Conservation (phyloP, 2,113 vertebrate species). For the Sphaerodactylus townsendi region DNA sequence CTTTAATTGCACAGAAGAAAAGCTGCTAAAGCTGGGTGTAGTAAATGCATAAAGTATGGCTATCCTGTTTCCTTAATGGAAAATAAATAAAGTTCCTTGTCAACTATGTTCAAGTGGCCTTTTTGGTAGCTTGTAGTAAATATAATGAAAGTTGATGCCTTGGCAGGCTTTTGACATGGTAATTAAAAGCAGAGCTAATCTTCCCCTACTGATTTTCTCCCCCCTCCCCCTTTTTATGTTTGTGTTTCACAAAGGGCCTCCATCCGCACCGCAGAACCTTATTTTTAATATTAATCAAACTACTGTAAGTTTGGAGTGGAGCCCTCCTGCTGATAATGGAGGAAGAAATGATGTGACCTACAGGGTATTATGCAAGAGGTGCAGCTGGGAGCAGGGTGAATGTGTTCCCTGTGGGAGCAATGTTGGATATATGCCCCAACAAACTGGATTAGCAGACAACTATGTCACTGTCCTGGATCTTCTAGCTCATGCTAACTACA, state of each 20-base stretch:
- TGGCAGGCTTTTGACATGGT: constrained; percentile 43
- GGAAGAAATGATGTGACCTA: constrained; percentile 96
- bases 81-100: constrained; percentile 71
- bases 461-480: constrained; percentile 92
- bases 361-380: constrained; percentile 90
- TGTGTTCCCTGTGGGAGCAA: constrained; percentile 92
- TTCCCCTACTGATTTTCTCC: constrained; percentile 3
- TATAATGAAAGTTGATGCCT: constrained; percentile 65
- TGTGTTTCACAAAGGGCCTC: constrained; percentile 84
- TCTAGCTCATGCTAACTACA: constrained; percentile 97
- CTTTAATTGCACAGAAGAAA: constrained; percentile 66
- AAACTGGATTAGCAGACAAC: constrained; percentile 92
- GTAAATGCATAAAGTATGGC: constrained; percentile 66
- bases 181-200: constrained; percentile 51
- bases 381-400: constrained; percentile 96
- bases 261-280: constrained; percentile 97
- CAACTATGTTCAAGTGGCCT: constrained; percentile 63
- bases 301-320: constrained; percentile 94
- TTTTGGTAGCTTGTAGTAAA: constrained; percentile 62
- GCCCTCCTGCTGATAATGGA: constrained; percentile 91
- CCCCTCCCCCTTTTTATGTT: constrained; percentile 43
- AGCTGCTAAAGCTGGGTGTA: constrained; percentile 53
- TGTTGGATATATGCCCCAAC: constrained; percentile 90
- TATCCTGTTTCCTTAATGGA: constrained; percentile 68
- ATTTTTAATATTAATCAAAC: constrained; percentile 99